phyloP scores from a whole-genome alignment of 1,140 invertebrate species.

The Antheraea pernyi region DNA sequence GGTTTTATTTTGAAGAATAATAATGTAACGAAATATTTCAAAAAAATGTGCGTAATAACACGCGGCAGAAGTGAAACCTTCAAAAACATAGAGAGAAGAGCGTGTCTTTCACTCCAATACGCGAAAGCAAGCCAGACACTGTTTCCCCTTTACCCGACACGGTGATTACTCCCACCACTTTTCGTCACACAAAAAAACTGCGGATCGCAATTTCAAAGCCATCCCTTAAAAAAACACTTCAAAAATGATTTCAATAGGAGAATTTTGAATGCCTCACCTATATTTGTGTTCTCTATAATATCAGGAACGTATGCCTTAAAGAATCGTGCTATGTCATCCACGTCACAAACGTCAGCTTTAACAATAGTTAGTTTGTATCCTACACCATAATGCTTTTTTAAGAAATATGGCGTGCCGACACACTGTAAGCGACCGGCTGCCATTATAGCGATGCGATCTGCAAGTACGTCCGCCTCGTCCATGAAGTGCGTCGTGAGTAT shows the following conservation, averaged over 20 bases:
- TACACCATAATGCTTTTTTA: slow-evolving; percentile 78
- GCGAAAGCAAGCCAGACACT: no score
- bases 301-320: slow-evolving; percentile 81
- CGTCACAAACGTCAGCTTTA: slow-evolving; percentile 75
- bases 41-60: no score
- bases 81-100: no score
- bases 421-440: slow-evolving; percentile 89
- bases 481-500: slow-evolving; percentile 98
- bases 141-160: no score
- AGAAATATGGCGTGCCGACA: slow-evolving; percentile 78
- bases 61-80: no score
- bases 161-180: no score
- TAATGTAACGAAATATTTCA: no score
- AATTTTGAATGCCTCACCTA: slow-evolving; percentile 39
- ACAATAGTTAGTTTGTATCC: slow-evolving; percentile 70
- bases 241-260: neutral
- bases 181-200: no score
- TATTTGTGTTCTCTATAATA: slow-evolving; percentile 67
- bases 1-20: neutral
- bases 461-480: slow-evolving; percentile 98
- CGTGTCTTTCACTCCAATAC: no score
- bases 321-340: slow-evolving; percentile 77
- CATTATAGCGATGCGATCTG: slow-evolving; percentile 96
- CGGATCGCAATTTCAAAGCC: no score
- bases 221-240: neutral